These are phyloP conservation scores for Orchestia grillus DNA, from an alignment of 1,140 invertebrate genomes.

Conservation along the genomic window DNA sequence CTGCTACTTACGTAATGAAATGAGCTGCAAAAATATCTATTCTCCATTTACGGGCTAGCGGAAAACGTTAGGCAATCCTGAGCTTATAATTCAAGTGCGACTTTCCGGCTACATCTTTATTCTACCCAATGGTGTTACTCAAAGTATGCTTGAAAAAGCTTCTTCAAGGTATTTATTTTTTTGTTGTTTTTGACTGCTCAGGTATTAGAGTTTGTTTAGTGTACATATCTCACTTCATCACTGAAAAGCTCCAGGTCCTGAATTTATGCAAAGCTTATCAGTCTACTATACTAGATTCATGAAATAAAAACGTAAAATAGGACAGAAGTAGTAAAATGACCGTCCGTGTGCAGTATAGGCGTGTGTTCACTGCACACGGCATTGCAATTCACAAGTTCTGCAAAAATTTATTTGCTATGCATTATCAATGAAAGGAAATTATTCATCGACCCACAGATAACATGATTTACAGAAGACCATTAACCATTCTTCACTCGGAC, in stretches of 20 bases:
- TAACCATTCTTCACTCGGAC: background rate
- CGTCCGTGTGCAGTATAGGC: background rate
- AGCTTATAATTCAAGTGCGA: background rate
- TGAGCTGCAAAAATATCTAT: background rate
- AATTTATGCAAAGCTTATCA: too few relatives aligned
- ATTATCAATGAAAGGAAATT: background rate
- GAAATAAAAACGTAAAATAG: too few relatives aligned
- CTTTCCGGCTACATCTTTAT: background rate
- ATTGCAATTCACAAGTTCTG: background rate
- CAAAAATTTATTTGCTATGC: background rate
- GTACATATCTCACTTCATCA: too few relatives aligned
- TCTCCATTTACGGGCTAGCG: background rate
- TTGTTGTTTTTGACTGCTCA: too few relatives aligned
- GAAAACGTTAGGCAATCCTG: background rate
- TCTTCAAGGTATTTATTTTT: too few relatives aligned
- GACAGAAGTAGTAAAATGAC: background rate
- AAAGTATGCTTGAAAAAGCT: background rate
- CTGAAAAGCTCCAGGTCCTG: too few relatives aligned
- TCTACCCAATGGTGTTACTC: background rate
- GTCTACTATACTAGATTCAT: too few relatives aligned
- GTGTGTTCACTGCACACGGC: background rate
- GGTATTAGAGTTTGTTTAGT: too few relatives aligned
- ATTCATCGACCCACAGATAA: background rate
- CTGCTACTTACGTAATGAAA: background rate
- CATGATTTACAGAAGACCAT: background rate